Conservation (phyloP, 1,140 invertebrate species). For the Drosophila sechellia region DNA sequence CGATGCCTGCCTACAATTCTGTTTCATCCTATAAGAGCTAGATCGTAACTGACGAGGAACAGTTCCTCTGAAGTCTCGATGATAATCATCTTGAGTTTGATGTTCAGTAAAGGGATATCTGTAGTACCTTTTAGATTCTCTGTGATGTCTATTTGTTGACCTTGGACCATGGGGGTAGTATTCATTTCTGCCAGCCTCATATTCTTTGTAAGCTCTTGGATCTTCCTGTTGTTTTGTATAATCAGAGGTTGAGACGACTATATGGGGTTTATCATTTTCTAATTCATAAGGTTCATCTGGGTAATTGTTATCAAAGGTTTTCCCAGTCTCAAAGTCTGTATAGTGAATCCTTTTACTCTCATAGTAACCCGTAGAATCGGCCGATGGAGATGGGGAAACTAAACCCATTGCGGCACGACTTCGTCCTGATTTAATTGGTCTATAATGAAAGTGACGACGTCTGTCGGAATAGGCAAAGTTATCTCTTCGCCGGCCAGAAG, state of each 20-base stretch:
- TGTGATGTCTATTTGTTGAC: no score
- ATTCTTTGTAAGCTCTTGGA: not conserved
- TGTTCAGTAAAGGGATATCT: not conserved
- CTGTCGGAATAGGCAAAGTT: not conserved
- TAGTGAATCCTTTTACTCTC: not conserved
- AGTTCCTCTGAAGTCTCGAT: not conserved
- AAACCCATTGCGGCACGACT: not conserved
- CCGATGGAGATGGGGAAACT: not conserved
- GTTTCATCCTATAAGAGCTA: no score
- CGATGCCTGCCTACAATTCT: slow-evolving; percentile 2
- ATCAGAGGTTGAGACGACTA: not conserved
- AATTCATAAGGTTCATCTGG: not conserved
- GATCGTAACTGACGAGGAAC: not conserved
- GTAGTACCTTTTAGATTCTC: not conserved
- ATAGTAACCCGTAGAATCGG: not conserved
- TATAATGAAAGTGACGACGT: not conserved
- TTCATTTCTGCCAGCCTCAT: not conserved
- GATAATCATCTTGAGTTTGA: not conserved
- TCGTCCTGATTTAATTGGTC: not conserved
- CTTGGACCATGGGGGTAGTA: not conserved
- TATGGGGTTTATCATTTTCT: not conserved
- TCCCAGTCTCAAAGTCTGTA: not conserved
- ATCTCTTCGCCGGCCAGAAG: not conserved
- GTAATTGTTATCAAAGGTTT: not conserved
- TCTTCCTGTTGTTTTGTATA: not conserved